Conservation (phyloP, 2,888 invertebrate species). For the Xanthorhoe designata region DNA sequence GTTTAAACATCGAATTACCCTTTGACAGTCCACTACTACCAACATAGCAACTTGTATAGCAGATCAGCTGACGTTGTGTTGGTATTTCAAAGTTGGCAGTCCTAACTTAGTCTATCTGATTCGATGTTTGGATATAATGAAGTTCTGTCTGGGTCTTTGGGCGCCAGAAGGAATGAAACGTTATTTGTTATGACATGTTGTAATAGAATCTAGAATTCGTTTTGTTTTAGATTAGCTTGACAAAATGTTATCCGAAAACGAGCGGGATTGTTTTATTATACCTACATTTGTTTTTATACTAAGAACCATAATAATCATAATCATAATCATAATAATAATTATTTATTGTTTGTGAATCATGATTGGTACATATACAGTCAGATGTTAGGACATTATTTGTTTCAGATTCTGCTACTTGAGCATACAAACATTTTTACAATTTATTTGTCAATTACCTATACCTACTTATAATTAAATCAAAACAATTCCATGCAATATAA, state of each 20-base stretch:
- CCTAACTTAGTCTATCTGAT: conserved; percentile 21
- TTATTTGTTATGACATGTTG: background rate
- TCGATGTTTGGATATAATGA: conserved; percentile 15
- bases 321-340: no score
- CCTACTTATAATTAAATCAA: no score
- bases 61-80: conserved; percentile 20
- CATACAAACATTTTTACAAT: no score
- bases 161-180: conserved; percentile 2
- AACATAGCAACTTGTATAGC: conserved; percentile 39
- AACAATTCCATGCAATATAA: no score
- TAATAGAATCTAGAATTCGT: background rate
- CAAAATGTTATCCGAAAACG: background rate
- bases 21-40: conserved; percentile 9
- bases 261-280: no score
- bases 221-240: background rate
- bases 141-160: conserved; percentile 29
- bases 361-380: no score
- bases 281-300: no score
- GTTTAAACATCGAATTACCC: background rate
- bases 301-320: no score
- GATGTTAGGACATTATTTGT: no score
- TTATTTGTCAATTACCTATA: no score
- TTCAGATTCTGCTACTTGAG: no score
- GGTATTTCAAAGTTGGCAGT: conserved; percentile 44
- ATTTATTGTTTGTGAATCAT: no score